Evolutionary conservation across 2,888 invertebrate genomes (phyloP).

Genomic region (Synanthedon formicaeformis): DNA sequence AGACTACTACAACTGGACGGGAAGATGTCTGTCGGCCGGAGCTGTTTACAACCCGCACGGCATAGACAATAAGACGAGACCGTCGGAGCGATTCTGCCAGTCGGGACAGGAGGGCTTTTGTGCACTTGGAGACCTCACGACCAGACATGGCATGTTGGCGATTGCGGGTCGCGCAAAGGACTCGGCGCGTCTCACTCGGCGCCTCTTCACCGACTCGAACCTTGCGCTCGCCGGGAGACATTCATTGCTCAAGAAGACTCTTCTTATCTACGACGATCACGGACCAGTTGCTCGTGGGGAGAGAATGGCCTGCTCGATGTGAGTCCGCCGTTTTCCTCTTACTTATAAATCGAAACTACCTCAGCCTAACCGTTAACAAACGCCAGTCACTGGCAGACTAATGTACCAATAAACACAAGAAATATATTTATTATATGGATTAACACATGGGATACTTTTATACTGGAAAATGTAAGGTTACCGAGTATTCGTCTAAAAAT

Average conservation of each 20-base stretch:
- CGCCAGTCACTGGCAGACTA: no score
- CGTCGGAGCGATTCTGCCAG: constrained; percentile 71
- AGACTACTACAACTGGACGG: constrained; percentile 93
- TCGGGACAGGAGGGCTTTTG: constrained; percentile 72
- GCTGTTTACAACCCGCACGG: constrained; percentile 80
- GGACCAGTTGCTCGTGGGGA: constrained; percentile 91
- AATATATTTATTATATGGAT: no score
- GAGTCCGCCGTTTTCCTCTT: constrained; percentile 38
- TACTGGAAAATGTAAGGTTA: no score
- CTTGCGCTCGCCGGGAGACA: constrained; percentile 81
- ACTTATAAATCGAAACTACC: neutral
- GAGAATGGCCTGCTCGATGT: constrained; percentile 89
- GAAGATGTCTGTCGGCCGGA: constrained; percentile 84
- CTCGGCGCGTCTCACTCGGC: constrained; percentile 75
- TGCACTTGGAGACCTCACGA: constrained; percentile 82
- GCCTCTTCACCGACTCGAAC: constrained; percentile 82
- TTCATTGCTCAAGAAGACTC: constrained; percentile 82
- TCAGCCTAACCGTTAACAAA: no score
- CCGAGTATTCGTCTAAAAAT: no score
- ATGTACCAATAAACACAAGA: no score
- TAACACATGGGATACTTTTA: no score
- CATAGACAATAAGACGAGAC: constrained; percentile 72
- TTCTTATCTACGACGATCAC: constrained; percentile 89
- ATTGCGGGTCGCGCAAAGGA: constrained; percentile 81
- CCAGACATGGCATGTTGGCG: constrained; percentile 76